phyloP scores from a whole-genome alignment of 2,888 invertebrate genomes.

The Diachrysia chrysitis region DNA sequence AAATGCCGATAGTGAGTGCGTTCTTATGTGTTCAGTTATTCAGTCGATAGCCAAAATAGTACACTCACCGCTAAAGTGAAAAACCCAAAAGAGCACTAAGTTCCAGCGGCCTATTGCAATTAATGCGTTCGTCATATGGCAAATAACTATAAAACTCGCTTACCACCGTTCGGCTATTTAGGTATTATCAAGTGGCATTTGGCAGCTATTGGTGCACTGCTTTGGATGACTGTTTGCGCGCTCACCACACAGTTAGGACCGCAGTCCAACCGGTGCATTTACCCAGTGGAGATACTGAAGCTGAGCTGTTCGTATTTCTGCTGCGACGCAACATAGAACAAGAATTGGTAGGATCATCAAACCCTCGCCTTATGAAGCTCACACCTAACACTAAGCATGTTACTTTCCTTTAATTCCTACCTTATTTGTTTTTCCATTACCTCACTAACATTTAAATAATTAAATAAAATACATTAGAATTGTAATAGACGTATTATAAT shows the following conservation, averaged over 20 bases:
- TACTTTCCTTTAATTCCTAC: conserved; percentile 14
- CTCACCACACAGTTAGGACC: conserved; percentile 44
- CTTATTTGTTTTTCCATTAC: conserved; percentile 37
- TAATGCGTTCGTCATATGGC: not conserved
- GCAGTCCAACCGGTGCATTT: conserved; percentile 19
- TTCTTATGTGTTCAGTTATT: not conserved
- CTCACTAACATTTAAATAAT: conserved; percentile 44
- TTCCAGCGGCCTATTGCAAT: not conserved
- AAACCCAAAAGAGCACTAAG: not conserved
- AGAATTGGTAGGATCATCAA: conserved; percentile 37
- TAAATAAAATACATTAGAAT: conserved; percentile 38
- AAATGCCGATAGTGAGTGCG: not conserved
- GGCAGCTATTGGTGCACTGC: conserved; percentile 28
- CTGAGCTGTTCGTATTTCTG: conserved; percentile 52
- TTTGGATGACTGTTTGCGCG: conserved; percentile 34
- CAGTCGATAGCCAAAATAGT: not conserved
- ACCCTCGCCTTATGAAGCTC: conserved; percentile 41
- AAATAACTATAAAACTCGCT: not conserved
- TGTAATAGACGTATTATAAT: conserved; percentile 46
- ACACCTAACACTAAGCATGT: conserved; percentile 24
- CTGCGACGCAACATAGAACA: conserved; percentile 62
- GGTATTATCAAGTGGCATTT: conserved; percentile 14
- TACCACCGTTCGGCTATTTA: conserved; percentile 10
- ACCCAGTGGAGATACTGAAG: conserved; percentile 50
- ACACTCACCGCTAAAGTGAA: not conserved